phyloP scores from a whole-genome alignment of 1,140 invertebrate genomes.

The Diabrotica virgifera region DNA sequence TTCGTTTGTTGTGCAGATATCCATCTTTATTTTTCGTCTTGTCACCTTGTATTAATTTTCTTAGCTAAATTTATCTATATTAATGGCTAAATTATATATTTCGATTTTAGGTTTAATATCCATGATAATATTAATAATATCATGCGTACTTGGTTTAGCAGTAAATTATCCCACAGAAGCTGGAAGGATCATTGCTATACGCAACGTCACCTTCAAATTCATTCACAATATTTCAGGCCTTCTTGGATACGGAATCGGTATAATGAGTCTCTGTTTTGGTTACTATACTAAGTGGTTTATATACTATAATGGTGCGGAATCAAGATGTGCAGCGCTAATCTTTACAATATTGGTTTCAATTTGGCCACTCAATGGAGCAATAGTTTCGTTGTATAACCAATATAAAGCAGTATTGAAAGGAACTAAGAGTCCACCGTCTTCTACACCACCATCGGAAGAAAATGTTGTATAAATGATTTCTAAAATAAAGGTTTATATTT shows the following conservation, averaged over 20 bases:
- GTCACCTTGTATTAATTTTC: no score
- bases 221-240: conserved; percentile 34
- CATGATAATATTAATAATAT: conserved; percentile 32
- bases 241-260: conserved; percentile 33
- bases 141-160: conserved; percentile 26
- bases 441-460: background rate
- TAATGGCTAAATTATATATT: background rate
- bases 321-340: conserved; percentile 31
- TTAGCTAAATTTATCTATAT: no score
- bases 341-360: conserved; percentile 26
- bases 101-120: conserved; percentile 33
- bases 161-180: conserved; percentile 29
- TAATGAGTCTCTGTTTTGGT: conserved; percentile 34
- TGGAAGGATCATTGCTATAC: conserved; percentile 10
- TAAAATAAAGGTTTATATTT: no score
- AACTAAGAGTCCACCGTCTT: background rate
- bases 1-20: no score
- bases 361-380: conserved; percentile 34
- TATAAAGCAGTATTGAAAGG: conserved; percentile 27
- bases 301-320: conserved; percentile 31
- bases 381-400: conserved; percentile 31
- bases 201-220: conserved; percentile 26
- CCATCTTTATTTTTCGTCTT: no score
- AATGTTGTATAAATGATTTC: no score
- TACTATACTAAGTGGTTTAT: conserved; percentile 38